A percentile compares a stretch with the other conserved stretches of the same genome.
These are phyloP conservation scores for Epistrophella euchroma DNA, from an alignment of 2,888 invertebrate genomes.

Conservation along the genomic window DNA sequence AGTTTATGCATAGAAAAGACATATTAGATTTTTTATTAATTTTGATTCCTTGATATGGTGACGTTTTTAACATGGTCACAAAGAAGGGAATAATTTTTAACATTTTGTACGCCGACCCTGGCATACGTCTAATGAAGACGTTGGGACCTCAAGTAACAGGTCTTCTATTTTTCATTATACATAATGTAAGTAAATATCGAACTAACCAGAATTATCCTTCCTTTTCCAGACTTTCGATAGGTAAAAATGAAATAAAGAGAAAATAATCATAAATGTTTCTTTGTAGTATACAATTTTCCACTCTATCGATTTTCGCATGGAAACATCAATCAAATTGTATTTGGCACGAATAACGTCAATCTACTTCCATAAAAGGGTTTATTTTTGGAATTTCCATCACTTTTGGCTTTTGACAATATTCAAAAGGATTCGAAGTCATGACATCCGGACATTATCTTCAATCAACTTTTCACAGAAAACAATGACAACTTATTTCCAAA, in stretches of 20 bases:
- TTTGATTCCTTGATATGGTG: no score
- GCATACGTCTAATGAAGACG: no score
- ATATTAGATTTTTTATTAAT: no score
- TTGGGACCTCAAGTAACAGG: no score
- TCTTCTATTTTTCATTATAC: no score
- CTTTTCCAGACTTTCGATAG: background rate
- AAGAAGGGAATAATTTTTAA: no score
- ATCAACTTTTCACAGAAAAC: conserved; percentile 13
- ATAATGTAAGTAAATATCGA: no score
- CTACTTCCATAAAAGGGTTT: conserved; percentile 7
- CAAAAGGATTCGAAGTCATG: conserved; percentile 5
- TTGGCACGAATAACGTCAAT: conserved; percentile 20
- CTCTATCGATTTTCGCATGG: background rate
- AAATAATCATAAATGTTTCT: background rate
- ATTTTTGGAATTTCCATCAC: conserved; percentile 13
- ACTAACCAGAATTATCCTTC: no score
- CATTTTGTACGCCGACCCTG: no score
- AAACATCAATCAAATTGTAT: conserved; percentile 31
- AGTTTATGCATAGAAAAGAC: no score
- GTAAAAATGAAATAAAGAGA: background rate
- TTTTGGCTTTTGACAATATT: background rate
- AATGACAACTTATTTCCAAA: conserved; percentile 6
- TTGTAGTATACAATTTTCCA: background rate
- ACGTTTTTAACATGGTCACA: no score
- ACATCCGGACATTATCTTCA: conserved; percentile 30